Conservation (phyloP, 2,888 invertebrate species). For the Ametastegia equiseti region DNA sequence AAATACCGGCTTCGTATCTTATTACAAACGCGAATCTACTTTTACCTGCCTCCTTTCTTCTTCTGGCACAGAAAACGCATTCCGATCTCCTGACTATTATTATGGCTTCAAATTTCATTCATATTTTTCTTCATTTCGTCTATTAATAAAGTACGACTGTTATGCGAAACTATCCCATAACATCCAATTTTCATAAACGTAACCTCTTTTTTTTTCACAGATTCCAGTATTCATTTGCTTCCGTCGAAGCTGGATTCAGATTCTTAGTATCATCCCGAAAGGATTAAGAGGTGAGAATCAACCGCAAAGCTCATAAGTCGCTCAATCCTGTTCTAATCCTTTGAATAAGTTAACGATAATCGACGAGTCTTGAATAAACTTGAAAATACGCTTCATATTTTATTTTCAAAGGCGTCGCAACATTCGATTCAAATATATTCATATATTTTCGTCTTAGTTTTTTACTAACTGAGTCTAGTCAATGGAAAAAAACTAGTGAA, state of each 20-base stretch:
- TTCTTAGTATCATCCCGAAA: conserved; percentile 2
- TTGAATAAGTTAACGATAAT: not conserved
- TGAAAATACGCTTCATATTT: too few relatives aligned
- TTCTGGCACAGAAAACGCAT: conserved; percentile 59
- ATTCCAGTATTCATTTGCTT: not conserved
- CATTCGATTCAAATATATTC: too few relatives aligned
- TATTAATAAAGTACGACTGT: not conserved
- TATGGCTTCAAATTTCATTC: conserved; percentile 49
- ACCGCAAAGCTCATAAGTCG: not conserved
- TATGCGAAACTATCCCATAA: not conserved
- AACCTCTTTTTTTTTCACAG: conserved; percentile 36
- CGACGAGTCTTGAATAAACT: not conserved
- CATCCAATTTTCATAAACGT: not conserved
- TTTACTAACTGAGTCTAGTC: not conserved
- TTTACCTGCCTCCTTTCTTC: conserved; percentile 51
- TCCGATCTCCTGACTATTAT: conserved; percentile 61
- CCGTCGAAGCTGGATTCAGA: not conserved
- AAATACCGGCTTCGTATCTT: conserved; percentile 35
- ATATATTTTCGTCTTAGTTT: too few relatives aligned
- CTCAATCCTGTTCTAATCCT: not conserved
- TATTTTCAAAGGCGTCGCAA: too few relatives aligned
- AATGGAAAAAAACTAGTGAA: not conserved
- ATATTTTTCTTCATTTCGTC: conserved; percentile 13
- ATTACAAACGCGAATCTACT: conserved; percentile 31
- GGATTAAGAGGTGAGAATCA: conserved; percentile 19